Conservation (phyloP, 2,888 invertebrate genomes). For the Andrena minutula region DNA sequence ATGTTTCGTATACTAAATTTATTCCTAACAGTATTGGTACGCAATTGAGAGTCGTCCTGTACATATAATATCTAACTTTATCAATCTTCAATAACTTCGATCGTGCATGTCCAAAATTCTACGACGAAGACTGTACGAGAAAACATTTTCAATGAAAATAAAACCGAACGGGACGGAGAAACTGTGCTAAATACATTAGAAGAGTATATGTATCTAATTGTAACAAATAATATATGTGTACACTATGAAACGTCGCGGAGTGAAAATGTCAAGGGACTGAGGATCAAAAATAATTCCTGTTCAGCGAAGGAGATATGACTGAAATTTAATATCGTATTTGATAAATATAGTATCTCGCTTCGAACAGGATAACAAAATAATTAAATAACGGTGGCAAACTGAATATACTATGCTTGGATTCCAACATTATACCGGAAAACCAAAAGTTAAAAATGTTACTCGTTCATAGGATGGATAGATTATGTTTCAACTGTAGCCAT, state of each 20-base stretch:
- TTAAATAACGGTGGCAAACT: not conserved
- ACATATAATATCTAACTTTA: constrained; percentile 1
- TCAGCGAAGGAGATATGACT: constrained; percentile 29
- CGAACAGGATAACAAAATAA: constrained; percentile 22
- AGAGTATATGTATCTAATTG: constrained; percentile 10
- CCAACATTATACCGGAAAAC: constrained; percentile 1
- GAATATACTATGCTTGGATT: constrained; percentile 1
- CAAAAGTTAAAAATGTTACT: constrained; percentile 29
- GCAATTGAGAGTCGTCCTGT: not conserved
- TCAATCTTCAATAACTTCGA: not conserved
- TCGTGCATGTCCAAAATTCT: not conserved
- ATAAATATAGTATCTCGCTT: constrained; percentile 22
- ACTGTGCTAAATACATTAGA: not conserved
- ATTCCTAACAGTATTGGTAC: not conserved
- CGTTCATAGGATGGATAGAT: constrained; percentile 16
- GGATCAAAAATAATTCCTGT: constrained; percentile 13
- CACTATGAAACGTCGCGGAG: not conserved
- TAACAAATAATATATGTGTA: not conserved
- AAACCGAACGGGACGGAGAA: not conserved
- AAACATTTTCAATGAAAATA: constrained; percentile 3
- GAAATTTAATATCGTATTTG: constrained; percentile 30
- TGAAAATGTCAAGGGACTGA: not conserved
- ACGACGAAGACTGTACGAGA: constrained; percentile 21
- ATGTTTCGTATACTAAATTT: too few relatives aligned
- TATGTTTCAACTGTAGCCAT: not conserved